Base-by-base conservation (phyloP, 2,888 invertebrate genomes). In the Diabrotica balteata region DNA sequence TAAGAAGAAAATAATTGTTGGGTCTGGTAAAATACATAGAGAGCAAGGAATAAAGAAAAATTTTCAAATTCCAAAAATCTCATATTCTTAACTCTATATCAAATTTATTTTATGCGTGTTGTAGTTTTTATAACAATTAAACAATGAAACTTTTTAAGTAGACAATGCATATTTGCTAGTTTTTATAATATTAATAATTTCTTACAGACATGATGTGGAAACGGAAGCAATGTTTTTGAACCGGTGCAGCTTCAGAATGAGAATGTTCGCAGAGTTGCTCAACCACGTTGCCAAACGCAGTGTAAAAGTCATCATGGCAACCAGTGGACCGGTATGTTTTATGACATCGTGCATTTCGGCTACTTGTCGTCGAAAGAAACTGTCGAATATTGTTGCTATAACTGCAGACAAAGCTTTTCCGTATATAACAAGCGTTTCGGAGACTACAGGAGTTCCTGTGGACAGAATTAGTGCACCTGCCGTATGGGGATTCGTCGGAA, bases 401-500 rank as follows among this genome's bases (percentile, higher is more conserved):
- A 88, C 88, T 53, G 86, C 88, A 2, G 88, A 89, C 77, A 78
- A 86, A 70, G 90, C 88, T 10, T 80, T 88, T 8, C 67, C 74
- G 1, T 79, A 85, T 59, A 76, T 86, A 42, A 79, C 82, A 46
- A 76, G 81, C 43, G 76, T 85, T 43, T 84, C 88, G 9, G 82
- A 86, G 77, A 82, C 84, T 59, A 83, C 85, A 7, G 82, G 85
- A 75, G 79, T 88, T 9, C 84, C 86, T 0, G 72, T 86, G 66
- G 80, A 81, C 73, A 84, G 86, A 74, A 85, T 90, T 75, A 86
- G 86, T 76, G 88, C 87, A 64, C 88, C 90, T 8, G 88, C 89
- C 45, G 89, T 90, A 7, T 90, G 90, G 89, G 90, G 90, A 8
- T 89, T 87, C 73, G 83, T 88, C 44, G 89, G 88, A 10, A 79